A percentile compares a stretch with the other conserved stretches of the same genome.
Evolutionary conservation across 2,797 vertebrate genomes (phyloP).

Genomic region (Sebastes taczanowskii): DNA sequence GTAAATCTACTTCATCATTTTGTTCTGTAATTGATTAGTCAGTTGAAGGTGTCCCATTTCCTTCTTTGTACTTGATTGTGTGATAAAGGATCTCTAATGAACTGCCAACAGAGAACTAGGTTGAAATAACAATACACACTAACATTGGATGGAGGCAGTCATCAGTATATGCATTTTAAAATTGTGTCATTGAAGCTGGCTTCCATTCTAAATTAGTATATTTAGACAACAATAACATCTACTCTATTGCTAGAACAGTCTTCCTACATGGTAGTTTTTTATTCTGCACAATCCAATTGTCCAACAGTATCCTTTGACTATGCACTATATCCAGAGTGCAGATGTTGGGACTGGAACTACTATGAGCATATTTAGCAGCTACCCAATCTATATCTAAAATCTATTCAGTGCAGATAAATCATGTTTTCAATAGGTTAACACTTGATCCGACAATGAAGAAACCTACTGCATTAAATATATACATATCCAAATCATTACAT

Average conservation of each 20-base stretch:
- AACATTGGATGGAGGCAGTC: background rate
- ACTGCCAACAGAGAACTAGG: background rate
- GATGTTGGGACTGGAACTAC: constrained; percentile 12
- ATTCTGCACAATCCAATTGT: background rate
- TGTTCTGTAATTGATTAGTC: background rate
- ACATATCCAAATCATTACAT: background rate
- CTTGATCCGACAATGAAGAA: background rate
- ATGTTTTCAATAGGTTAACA: background rate
- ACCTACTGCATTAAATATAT: background rate
- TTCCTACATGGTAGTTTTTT: background rate
- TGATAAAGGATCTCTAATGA: background rate
- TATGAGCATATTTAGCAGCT: constrained; percentile 23
- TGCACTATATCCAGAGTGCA: background rate
- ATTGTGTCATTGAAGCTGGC: background rate
- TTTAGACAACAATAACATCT: background rate
- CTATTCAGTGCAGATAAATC: background rate
- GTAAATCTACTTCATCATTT: background rate
- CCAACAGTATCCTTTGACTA: no score
- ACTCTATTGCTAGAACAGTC: background rate
- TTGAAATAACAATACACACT: background rate
- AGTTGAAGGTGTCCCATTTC: background rate
- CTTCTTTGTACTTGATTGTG: background rate
- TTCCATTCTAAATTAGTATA: background rate
- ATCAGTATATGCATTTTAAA: background rate
- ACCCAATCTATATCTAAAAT: background rate